Base-by-base conservation (phyloP, 2,797 vertebrate species). In the Chiloscyllium punctatum region DNA sequence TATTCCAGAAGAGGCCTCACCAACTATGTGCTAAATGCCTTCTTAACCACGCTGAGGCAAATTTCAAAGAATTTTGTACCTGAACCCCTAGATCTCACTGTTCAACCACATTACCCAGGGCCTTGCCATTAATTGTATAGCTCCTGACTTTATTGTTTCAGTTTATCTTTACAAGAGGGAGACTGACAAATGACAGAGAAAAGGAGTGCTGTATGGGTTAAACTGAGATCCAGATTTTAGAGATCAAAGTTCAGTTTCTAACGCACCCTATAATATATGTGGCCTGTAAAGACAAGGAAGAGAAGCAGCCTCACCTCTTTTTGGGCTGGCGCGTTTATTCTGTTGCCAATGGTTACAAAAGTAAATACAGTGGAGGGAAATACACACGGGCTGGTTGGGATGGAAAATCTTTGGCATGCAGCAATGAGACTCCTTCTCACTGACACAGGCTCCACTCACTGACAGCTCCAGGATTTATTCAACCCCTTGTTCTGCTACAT, bases 321-420 rank as follows among this genome's bases (percentile, higher is more conserved):
- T 7, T 9, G 51, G 53, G 16, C 90, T 42, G 21, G n/a, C 15
- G 8, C 2, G 57, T 66, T n/a, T 66, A n/a, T 37, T 68, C 33
- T 91, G 88, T 91, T 37, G 88, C 88, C 57, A 66, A n/a, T 66
- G 88, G 88, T 30, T 33, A 91, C 88, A n/a, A 37, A 69, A 92
- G n/a, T 69, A 92, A 68, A 68, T 25, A 92, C 18, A 69, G 62
- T n/a, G 53, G 7, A 68, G 62, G 18, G 7, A n/a, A 3, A 37
- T 33, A 68, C 57, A 68, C 33, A 9, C 48, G 13, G 13, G 57
- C 90, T 68, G n/a, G 33, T 92, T 92, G 62, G n/a, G 33, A 42
- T 37, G 66, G 66, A 91, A 69, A 37, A 69, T 69, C 62, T 69
- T 42, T 42, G 62, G 90, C n/a, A 42, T 68, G 90, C n/a, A 9